Evolutionary conservation across 1,140 invertebrate genomes (phyloP), one percentile per base, ranked within the genome.

Genomic region (Frieseomelitta varia): DNA sequence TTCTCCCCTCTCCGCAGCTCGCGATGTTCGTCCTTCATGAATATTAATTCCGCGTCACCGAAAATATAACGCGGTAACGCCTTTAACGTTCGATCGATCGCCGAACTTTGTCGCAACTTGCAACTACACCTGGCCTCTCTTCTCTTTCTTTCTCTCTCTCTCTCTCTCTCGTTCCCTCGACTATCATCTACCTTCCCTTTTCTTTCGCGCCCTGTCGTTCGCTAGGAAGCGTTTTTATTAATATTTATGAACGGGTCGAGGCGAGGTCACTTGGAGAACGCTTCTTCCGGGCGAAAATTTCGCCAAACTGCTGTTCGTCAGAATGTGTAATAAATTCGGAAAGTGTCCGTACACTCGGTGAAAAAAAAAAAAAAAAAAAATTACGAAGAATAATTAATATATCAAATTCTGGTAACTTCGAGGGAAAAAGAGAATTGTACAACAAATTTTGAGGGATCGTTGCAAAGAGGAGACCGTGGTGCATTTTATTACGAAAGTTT

Each of bases 171-270:
- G 72, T 75, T 87, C 58, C 58, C 58, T 61, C 58, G 2, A 24
- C 24, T 61, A 61, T 3, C 58, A n/a, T 61, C 11, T 61, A 24
- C 58, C 11, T 68, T 74, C 73, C 21, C 84, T 6, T 65, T 65
- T 17, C 27, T 17, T 17, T 17, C 63, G n/a, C 15, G 14, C 17
- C 34, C 21, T 21, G 11, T 65, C 71, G 63, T 39, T 73, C 81
- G 87, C 84, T 85, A 86, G 83, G 81, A 86, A 89, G 85, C 74
- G 84, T 83, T 88, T 89, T 90, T 86, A 84, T 92, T 89, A 89
- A 92, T 93, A 93, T 93, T 93, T 90, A 93, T 92, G 90, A 91
- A 91, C 86, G 85, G 82, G 85, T 88, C 87, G 80, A 90, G 88
- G 89, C 91, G 90, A 91, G 92, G 92, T 92, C 92, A 85, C 63